Base-by-base conservation (phyloP, 2,888 invertebrate genomes). In the Cryptocephalus moraei region DNA sequence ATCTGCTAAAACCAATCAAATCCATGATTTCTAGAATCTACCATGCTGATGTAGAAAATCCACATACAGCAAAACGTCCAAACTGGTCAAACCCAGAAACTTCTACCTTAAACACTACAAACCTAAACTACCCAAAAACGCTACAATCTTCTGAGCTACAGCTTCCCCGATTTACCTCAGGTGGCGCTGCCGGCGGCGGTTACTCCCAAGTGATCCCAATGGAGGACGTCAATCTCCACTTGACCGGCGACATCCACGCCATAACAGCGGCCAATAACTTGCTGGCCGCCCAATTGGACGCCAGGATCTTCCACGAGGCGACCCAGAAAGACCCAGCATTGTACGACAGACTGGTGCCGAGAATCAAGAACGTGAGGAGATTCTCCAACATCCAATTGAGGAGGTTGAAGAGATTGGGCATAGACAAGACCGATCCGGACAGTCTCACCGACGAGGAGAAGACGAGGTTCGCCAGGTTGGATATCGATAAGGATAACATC, bases 191-290 rank as follows among this genome's bases (percentile, higher is more conserved):
- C 8, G 99, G 99, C 1, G 99, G 97, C 12, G 97, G 97, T 3
- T 97, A 96, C 69, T 87, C 97, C 0, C 89, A 90, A 76, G 84
- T 86, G 0, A 96, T 99, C 56, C 99, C 99, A 0, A 99, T 99
- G 99, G 97, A 99, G 71, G 97, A 99, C 62, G 97, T 99, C 71
- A 99, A 99, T 74, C 79, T 99, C 1, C 97, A 99, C 69, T 74
- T 99, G 56, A 99, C 97, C 0, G 93, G 96, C 1, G 99, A 99
- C 67, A 96, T 97, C 61, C 99, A 99, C 71, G 99, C 99, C 0
- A 89, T 99, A n/a, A 86, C 91, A 0, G 95, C 94, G 0, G 96
- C 97, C 8, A 94, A 97, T 72, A 99, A 99, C 72, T 76, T 99
- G 9, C 74, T 97, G n/a, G 93, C 97, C 0, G 97, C 99, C 0